Conservation (phyloP, 2,113 vertebrate genomes). For the Xyrauchen texanus region DNA sequence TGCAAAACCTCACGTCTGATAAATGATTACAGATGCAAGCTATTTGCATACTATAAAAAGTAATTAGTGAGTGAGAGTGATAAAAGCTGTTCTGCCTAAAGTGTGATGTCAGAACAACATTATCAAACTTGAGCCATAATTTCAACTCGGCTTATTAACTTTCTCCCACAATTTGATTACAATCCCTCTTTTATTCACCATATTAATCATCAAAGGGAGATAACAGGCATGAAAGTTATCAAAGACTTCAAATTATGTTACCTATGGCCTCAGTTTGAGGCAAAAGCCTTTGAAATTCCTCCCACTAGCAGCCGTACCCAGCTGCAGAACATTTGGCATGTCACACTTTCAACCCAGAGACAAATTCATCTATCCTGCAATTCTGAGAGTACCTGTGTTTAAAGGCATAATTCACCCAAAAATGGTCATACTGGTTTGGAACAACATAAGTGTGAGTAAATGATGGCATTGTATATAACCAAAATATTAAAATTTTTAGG, state of each 20-base stretch:
- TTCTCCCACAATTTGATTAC: background rate
- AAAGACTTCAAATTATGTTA: background rate
- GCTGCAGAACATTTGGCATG: background rate
- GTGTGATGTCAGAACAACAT: conserved; percentile 1
- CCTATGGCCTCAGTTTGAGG: background rate
- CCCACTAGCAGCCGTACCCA: background rate
- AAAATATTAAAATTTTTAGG: too few species aligned
- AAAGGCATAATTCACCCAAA: too few species aligned
- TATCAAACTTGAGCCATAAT: background rate
- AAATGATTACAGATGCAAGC: background rate
- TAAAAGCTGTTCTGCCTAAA: background rate
- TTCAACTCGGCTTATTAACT: background rate
- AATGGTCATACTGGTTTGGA: too few species aligned
- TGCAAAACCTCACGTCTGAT: too few species aligned
- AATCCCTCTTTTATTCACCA: background rate
- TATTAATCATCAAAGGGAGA: background rate
- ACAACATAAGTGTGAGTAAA: too few species aligned
- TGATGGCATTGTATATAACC: too few species aligned
- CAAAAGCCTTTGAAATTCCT: background rate
- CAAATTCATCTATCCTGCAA: too few species aligned
- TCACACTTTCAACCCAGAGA: background rate
- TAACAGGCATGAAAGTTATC: background rate
- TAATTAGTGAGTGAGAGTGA: background rate
- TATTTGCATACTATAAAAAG: conserved; percentile 22
- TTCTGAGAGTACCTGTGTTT: too few species aligned